Evolutionary conservation across 2,888 invertebrate genomes (phyloP).

Genomic region (Melanotus villosus): DNA sequence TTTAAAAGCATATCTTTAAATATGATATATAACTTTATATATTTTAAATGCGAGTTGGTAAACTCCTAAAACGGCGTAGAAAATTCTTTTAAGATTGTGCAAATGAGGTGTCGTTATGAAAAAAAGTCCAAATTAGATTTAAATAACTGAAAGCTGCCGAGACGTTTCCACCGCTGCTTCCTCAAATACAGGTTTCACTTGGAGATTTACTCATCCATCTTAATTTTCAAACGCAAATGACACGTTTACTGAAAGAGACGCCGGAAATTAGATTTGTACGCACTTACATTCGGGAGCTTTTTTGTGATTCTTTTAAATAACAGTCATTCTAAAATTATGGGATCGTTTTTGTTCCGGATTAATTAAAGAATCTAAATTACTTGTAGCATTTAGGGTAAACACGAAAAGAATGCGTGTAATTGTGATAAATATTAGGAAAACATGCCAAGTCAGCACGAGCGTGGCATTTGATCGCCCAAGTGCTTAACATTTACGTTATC

Average conservation of each 20-base stretch:
- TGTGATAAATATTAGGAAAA: too few species aligned
- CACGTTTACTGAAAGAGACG: not conserved
- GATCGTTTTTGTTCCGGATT: too few species aligned
- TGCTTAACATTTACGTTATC: slow-evolving; percentile 1
- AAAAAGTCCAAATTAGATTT: slow-evolving; percentile 26
- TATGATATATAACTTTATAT: too few species aligned
- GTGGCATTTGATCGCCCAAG: not conserved
- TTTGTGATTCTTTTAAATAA: too few species aligned
- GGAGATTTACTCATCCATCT: slow-evolving; percentile 4
- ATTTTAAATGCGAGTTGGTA: too few species aligned
- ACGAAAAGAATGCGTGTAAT: too few species aligned
- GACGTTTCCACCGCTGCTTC: not conserved
- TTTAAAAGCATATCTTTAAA: too few species aligned
- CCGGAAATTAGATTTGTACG: not conserved
- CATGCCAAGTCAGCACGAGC: too few species aligned
- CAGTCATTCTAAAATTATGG: too few species aligned
- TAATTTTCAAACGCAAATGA: slow-evolving; percentile 12
- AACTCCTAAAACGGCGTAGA: too few species aligned
- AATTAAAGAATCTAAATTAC: too few species aligned
- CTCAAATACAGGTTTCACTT: slow-evolving; percentile 12
- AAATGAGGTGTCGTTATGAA: not conserved
- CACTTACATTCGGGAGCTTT: not conserved
- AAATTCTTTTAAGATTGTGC: slow-evolving; percentile 8
- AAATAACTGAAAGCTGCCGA: slow-evolving; percentile 21
- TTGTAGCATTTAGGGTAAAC: too few species aligned